phyloP scores from a whole-genome alignment of 2,888 invertebrate species.

The Orchesella flavescens region DNA sequence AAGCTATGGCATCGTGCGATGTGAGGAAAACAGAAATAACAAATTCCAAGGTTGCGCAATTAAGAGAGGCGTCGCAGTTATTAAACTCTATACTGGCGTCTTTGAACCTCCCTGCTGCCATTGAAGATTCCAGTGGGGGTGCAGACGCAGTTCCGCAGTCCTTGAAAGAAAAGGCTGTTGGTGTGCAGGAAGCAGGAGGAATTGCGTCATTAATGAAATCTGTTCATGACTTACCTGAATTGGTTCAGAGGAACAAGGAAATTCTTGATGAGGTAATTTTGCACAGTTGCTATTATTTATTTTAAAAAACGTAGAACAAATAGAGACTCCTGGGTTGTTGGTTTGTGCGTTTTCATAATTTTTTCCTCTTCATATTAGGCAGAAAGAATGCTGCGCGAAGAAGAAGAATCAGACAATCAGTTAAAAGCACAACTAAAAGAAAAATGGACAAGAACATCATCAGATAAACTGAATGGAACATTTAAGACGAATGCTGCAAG shows the following conservation, averaged over 20 bases:
- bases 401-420: slow-evolving; percentile 90
- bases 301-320: not conserved
- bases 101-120: slow-evolving; percentile 95
- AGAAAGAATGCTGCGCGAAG: slow-evolving; percentile 89
- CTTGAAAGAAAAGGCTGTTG: slow-evolving; percentile 87
- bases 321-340: too few relatives aligned
- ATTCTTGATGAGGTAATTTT: slow-evolving; percentile 89
- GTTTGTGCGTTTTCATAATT: too few relatives aligned
- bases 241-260: slow-evolving; percentile 92
- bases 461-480: slow-evolving; percentile 89
- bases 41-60: slow-evolving; percentile 86
- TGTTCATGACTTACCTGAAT: slow-evolving; percentile 90
- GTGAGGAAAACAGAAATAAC: slow-evolving; percentile 90
- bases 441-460: slow-evolving; percentile 92
- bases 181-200: slow-evolving; percentile 86
- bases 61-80: slow-evolving; percentile 92
- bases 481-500: slow-evolving; percentile 91
- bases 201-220: slow-evolving; percentile 81
- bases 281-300: slow-evolving; percentile 10
- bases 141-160: slow-evolving; percentile 88
- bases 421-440: slow-evolving; percentile 92
- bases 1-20: slow-evolving; percentile 89
- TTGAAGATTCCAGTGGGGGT: slow-evolving; percentile 85
- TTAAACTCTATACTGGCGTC: slow-evolving; percentile 91
- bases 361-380: too few relatives aligned